Conservation (phyloP, 1,140 invertebrate genomes). For the Solen grandis region DNA sequence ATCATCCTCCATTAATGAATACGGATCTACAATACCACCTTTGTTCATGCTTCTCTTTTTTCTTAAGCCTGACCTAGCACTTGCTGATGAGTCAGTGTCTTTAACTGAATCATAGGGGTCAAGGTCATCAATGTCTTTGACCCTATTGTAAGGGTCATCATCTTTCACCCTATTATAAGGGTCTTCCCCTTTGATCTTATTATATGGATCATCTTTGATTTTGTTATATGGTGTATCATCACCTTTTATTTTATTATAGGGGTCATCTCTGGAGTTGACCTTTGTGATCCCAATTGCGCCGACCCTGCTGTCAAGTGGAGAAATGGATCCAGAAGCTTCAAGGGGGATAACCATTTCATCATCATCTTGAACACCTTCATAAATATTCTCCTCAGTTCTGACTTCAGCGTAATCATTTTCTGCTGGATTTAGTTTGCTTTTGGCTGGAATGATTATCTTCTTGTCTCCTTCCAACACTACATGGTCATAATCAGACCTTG, state of each 20-base stretch:
- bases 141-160: constrained; percentile 1
- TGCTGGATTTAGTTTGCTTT: constrained; percentile 25
- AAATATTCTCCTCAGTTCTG: constrained; percentile 3
- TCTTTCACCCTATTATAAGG: constrained; percentile 22
- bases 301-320: too few species aligned
- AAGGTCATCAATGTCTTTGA: constrained; percentile 44
- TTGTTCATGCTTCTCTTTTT: neutral
- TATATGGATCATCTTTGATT: constrained; percentile 40
- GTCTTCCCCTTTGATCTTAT: constrained; percentile 24
- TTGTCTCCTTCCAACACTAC: constrained; percentile 45
- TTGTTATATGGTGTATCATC: constrained; percentile 27
- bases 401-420: constrained; percentile 58
- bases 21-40: constrained; percentile 24
- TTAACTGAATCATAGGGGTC: constrained; percentile 39
- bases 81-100: neutral
- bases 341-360: neutral
- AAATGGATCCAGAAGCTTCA: neutral
- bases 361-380: constrained; percentile 35
- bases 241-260: constrained; percentile 40
- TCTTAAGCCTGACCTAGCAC: neutral
- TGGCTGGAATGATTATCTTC: constrained; percentile 31
- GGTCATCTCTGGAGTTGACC: constrained; percentile 4
- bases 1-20: constrained; percentile 19
- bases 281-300: neutral
- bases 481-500: constrained; percentile 52